Base-by-base conservation (phyloP, 2,113 vertebrate species). In the Osmerus eperlanus region DNA sequence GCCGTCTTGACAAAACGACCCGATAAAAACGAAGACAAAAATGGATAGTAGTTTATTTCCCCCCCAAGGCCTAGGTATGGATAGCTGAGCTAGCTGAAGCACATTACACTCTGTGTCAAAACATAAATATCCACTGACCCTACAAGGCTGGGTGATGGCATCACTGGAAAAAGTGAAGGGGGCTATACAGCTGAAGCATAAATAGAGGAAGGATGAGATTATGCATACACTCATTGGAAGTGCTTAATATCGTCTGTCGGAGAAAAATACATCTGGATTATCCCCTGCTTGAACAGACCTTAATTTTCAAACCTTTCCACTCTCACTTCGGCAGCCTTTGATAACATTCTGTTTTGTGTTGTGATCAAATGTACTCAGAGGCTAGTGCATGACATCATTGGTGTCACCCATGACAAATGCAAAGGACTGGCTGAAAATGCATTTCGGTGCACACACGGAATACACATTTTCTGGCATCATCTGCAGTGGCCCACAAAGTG, bases 161-260 rank as follows among this genome's bases (percentile, higher is more conserved):
- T 32, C 32, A 32, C 3, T 32, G 32, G 32, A 32, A 32, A 32
- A 6, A 32, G 3, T 4, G 32, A 32, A 32, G 6, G 3, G 32
- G 32, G 32, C 32, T 32, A 6, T 32, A 32, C 32, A 32, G 32
- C 32, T 32, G 32, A 32, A 6, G 6, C 32, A 32, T 3, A 32
- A 6, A 32, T 3, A 32, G 32, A 32, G 3, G 6, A 6, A 32
- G 32, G 6, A 32, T 32, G 32, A 32, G 32, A 32, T 32, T 3
- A 32, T 32, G 32, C 32, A 32, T 3, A 32, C 32, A 32, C 23
- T 61, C 12, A 61, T 61, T 28, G 14, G 59, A 19, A 19, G 23
- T 60, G 58, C 59, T 28, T 61, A 61, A 61, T 61, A 61, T 61
- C 13, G 59, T 61, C 59, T 9, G 59, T 23, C 11, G n/a, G 21